Conservation (phyloP, 2,113 vertebrate species). For the Rhipidura dahli region DNA sequence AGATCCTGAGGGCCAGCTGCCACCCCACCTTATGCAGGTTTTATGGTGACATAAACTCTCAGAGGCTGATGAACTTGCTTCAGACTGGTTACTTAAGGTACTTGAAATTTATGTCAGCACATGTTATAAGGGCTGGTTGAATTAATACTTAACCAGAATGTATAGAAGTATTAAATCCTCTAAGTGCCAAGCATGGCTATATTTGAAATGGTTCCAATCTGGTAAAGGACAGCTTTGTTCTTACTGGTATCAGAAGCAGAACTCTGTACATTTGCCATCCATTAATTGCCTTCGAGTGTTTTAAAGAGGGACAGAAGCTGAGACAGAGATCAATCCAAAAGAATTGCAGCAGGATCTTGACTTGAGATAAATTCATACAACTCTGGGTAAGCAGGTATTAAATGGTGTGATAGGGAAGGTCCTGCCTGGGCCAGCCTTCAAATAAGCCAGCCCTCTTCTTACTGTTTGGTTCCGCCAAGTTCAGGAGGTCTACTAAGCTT, state of each 20-base stretch:
- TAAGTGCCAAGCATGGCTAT: background rate
- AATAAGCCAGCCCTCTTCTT: slow-evolving; percentile 13
- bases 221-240: background rate
- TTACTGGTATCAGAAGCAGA: background rate
- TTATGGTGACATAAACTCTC: background rate
- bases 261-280: background rate
- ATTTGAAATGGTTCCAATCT: background rate
- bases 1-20: background rate
- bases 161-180: background rate
- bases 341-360: slow-evolving; percentile 1
- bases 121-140: background rate
- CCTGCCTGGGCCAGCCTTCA: slow-evolving; percentile 41
- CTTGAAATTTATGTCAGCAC: background rate
- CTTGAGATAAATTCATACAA: slow-evolving; percentile 47
- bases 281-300: background rate
- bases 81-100: background rate
- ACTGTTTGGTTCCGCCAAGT: slow-evolving; percentile 35
- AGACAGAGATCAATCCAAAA: background rate
- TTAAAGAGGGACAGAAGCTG: background rate
- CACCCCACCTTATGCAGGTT: background rate
- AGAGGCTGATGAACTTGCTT: background rate
- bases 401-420: background rate
- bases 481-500: slow-evolving; percentile 42
- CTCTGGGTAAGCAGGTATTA: slow-evolving; percentile 18
- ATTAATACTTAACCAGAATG: background rate